Percentiles rank a stretch among this genome's conserved stretches.
phyloP scores from a whole-genome alignment of 2,797 vertebrate genomes.

The Buphagus erythrorhynchus region DNA sequence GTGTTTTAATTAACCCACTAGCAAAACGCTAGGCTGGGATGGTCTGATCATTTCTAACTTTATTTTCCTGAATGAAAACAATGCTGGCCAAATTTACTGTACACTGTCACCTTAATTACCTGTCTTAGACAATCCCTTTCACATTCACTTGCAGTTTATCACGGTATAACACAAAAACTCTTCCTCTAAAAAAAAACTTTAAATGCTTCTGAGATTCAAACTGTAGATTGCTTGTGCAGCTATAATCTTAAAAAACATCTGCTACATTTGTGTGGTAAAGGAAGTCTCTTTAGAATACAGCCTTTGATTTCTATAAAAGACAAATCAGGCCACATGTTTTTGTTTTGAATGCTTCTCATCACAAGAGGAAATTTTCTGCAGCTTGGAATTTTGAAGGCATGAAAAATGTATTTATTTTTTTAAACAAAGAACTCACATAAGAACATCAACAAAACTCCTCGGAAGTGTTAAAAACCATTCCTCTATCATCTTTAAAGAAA shows the following conservation, averaged over 20 bases:
- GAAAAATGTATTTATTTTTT: constrained; percentile 74
- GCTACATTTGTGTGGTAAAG: constrained; percentile 81
- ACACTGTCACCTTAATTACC: constrained; percentile 57
- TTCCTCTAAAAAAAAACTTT: constrained; percentile 74
- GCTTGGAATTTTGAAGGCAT: constrained; percentile 78
- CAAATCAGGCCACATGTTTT: constrained; percentile 81
- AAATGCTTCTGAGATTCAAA: constrained; percentile 72
- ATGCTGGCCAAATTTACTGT: constrained; percentile 52
- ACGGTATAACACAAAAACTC: constrained; percentile 60
- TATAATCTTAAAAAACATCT: constrained; percentile 81
- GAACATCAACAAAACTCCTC: constrained; percentile 71
- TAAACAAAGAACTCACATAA: constrained; percentile 69
- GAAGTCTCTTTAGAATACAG: constrained; percentile 77
- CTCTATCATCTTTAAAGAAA: constrained; percentile 62
- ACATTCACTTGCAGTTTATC: constrained; percentile 47
- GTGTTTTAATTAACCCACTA: constrained; percentile 50
- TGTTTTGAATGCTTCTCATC: constrained; percentile 82
- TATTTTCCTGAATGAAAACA: constrained; percentile 67
- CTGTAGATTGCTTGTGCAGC: constrained; percentile 73
- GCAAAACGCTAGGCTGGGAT: not conserved
- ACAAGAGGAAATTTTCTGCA: constrained; percentile 80
- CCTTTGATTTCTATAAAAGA: constrained; percentile 82
- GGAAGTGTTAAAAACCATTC: constrained; percentile 63
- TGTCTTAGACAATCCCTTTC: constrained; percentile 22
- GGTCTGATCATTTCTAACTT: constrained; percentile 8